A percentile compares a stretch with the other conserved stretches of the same genome.
Evolutionary conservation across 2,113 vertebrate species (phyloP).

Genomic region (Sinocyclocheilus rhinocerous): DNA sequence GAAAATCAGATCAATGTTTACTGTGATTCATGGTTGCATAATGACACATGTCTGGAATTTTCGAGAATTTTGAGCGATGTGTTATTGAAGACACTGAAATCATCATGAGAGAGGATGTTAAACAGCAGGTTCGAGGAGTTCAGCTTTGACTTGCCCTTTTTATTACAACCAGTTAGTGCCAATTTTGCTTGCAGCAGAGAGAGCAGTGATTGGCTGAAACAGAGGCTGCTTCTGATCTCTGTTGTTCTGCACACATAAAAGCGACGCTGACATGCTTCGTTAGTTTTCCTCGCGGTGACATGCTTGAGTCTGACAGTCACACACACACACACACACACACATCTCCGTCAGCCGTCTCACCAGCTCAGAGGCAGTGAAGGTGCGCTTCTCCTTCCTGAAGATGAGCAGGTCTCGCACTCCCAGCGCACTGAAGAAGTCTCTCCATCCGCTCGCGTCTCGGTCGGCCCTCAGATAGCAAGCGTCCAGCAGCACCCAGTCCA

Average conservation of each 20-base stretch:
- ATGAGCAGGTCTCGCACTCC: conserved; percentile 77
- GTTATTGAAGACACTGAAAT: too few species aligned
- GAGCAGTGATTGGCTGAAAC: too few species aligned
- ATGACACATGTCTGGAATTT: not conserved
- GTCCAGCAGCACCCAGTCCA: conserved; percentile 75
- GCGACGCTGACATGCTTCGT: too few species aligned
- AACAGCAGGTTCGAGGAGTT: too few species aligned
- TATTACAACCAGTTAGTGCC: too few species aligned
- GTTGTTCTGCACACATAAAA: too few species aligned
- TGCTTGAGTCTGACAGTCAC: not conserved
- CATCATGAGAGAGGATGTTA: too few species aligned
- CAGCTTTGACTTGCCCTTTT: too few species aligned
- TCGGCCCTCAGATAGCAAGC: conserved; percentile 72
- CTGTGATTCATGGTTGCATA: not conserved
- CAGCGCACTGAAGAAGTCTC: conserved; percentile 70
- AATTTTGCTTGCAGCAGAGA: too few species aligned
- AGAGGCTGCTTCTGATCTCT: too few species aligned
- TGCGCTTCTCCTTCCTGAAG: conserved; percentile 72
- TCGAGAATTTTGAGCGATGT: too few species aligned
- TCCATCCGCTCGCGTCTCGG: conserved; percentile 72
- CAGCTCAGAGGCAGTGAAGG: conserved; percentile 69
- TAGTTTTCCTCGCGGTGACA: not conserved
- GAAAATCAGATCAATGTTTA: not conserved
- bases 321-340: not conserved
- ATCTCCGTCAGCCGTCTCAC: conserved; percentile 61